Conservation (phyloP, 2,113 vertebrate species). For the Podocnemis expansa region DNA sequence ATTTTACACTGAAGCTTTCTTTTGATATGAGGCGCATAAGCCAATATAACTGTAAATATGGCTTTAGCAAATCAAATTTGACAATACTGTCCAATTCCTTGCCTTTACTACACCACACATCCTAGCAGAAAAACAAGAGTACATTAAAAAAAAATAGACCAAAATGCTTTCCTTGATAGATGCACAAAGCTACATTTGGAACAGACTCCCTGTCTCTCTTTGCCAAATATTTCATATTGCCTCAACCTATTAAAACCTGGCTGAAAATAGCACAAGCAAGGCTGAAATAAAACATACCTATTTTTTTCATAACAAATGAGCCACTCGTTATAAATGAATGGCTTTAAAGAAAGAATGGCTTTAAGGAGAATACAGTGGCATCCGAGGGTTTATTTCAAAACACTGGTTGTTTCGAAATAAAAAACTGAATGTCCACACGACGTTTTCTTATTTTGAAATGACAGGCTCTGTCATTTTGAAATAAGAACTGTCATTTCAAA, state of each 20-base stretch:
- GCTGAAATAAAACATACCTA: not conserved
- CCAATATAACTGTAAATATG: not conserved
- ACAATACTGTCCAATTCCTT: not conserved
- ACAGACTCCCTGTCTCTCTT: not conserved
- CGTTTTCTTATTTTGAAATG: too few relatives aligned
- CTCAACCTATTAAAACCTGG: not conserved
- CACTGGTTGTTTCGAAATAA: too few relatives aligned
- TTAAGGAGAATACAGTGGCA: not conserved
- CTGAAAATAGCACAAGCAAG: not conserved
- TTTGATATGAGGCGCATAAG: not conserved
- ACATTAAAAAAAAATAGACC: not conserved
- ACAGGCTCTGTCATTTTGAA: too few relatives aligned
- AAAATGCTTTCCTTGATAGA: not conserved
- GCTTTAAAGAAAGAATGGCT: not conserved
- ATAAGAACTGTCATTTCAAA: too few relatives aligned
- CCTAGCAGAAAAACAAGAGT: not conserved
- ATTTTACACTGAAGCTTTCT: conserved; percentile 5
- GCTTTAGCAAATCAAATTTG: not conserved
- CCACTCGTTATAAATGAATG: too few relatives aligned
- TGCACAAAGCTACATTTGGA: not conserved
- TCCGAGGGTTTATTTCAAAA: too few relatives aligned
- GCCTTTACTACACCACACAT: not conserved
- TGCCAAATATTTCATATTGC: not conserved
- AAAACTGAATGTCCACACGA: too few relatives aligned
- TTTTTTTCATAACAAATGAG: not conserved